Conservation (phyloP, 2,797 vertebrate genomes). For the Lacerta viridis region DNA sequence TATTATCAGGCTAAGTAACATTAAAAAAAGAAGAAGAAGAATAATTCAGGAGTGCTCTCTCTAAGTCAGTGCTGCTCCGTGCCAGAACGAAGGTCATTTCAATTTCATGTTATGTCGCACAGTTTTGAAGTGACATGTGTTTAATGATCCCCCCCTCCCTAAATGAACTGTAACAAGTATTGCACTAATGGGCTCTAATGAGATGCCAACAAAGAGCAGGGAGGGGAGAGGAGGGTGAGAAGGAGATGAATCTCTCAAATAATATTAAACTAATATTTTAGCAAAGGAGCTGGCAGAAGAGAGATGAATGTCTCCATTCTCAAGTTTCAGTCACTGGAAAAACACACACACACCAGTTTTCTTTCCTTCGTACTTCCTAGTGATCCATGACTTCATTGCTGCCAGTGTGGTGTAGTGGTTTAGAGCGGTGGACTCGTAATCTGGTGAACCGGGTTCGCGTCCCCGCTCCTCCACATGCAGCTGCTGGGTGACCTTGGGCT, state of each 20-base stretch:
- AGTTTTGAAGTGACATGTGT: constrained; percentile 73
- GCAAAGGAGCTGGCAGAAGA: not conserved
- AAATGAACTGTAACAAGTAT: constrained; percentile 69
- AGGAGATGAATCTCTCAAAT: constrained; percentile 34
- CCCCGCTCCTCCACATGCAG: too few relatives aligned
- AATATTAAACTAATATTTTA: constrained; percentile 59
- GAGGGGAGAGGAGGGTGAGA: not conserved
- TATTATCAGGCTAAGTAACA: constrained; percentile 37
- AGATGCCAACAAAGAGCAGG: constrained; percentile 50
- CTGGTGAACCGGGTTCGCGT: too few relatives aligned
- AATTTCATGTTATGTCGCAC: constrained; percentile 64
- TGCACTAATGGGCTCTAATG: constrained; percentile 62
- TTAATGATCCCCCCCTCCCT: constrained; percentile 70
- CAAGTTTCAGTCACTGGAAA: constrained; percentile 40
- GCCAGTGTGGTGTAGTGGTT: too few relatives aligned
- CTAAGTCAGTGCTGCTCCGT: constrained; percentile 35
- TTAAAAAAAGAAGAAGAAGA: constrained; percentile 15
- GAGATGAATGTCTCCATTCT: not conserved
- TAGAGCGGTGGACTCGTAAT: too few relatives aligned
- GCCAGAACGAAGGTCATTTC: constrained; percentile 74
- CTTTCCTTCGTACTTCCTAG: not conserved
- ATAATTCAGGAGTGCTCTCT: constrained; percentile 51
- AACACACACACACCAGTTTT: constrained; percentile 1
- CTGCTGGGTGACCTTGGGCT: too few relatives aligned
- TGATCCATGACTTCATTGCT: not conserved